Base-by-base conservation (phyloP, 1,140 invertebrate species). In the Atta colombica region DNA sequence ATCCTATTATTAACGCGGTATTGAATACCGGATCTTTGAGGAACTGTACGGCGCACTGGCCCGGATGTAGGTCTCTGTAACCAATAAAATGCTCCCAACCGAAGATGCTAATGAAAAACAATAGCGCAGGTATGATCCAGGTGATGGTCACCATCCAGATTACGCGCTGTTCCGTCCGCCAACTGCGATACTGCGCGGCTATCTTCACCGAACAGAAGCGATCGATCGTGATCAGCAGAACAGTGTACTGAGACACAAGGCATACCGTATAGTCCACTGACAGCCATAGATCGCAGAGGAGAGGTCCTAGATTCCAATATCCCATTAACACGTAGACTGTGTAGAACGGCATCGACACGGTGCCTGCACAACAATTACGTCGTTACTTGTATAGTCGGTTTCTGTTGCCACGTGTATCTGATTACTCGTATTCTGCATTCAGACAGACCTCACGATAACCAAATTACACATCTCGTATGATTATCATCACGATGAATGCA, bases 201-300 rank as follows among this genome's bases (percentile, higher is more conserved):
- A 99, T 99, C 96, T 99, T 99, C 0, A 99, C 99, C 8, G 99
- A 99, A 95, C 99, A 99, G 95, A 99, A 99, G 87, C 99, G 97
- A 95, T 99, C 99, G 72, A 99, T 98, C 16, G 99, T 99, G 89
- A 99, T 99, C 68, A 99, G 96, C 39, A 99, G 97, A 2, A 99
- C 99, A 0, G 99, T 99, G 95, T 99, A 99, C 94, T 99, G 99
- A 2, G 99, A 99, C 5, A 99, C 99, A 28, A 99, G 96, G 94
- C 99, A 99, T 1, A 99, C 99, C 6, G 99, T 99, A 95, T 99
- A 99, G 95, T 99, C 99, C 25, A 99, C 98, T 0, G 99, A 99
- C 0, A 99, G 96, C 99, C 99, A 99, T 51, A 99, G 96, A 95
- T 99, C 99, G 95, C 99, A 99, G 0, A 99, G 96, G 78, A 99